Evolutionary conservation across 2,113 vertebrate genomes (phyloP), one percentile per base, ranked within the genome.

Genomic region (Salvelinus namaycush): DNA sequence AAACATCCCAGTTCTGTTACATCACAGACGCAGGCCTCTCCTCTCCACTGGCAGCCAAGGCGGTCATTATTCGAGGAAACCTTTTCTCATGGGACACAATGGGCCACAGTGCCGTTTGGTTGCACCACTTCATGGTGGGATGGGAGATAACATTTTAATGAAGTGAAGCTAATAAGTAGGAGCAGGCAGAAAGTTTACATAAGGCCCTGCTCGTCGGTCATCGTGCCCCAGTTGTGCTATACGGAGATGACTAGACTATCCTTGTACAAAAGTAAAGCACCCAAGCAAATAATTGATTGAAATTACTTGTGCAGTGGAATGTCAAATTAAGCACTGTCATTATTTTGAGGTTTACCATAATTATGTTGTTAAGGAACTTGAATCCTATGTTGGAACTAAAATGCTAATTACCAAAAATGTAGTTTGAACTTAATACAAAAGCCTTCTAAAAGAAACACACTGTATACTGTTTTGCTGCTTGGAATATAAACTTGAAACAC

Each of bases 1-100:
- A 91, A 90, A 90, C 91, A 91, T 93, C 91, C 89, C 90, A 76
- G 85, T 90, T 90, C 77, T 84, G 90, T 93, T 93, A 90, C 92
- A 92, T 93, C 93, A 93, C 84, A 88, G 83, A 81, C 65, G 31
- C 26, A 29, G 65, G 26, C 27, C 60, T 54, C 16, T 16, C 84
- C 72, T 57, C 81, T 68, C 81, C 70, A 71, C 84, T 89, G 83
- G 81, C 82, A 76, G 83, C 90, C 91, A 54, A 18, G 51, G 51
- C 16, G 51, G 51, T 54, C 51, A 93, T 93, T 92, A 93, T 90
- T 91, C 88, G 87, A 88, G 84, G 90, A 87, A 85, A 88, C 87
- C 86, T 90, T 91, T 91, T 92, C 90, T 90, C 91, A 89, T 91
- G 89, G 77, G 11, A 82, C 87, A 92, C 90, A 92, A 90, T 90